A percentile compares a stretch with the other conserved stretches of the same genome.
phyloP scores from a whole-genome alignment of 1,140 invertebrate species.

The Ceratosolen fusciceps region DNA sequence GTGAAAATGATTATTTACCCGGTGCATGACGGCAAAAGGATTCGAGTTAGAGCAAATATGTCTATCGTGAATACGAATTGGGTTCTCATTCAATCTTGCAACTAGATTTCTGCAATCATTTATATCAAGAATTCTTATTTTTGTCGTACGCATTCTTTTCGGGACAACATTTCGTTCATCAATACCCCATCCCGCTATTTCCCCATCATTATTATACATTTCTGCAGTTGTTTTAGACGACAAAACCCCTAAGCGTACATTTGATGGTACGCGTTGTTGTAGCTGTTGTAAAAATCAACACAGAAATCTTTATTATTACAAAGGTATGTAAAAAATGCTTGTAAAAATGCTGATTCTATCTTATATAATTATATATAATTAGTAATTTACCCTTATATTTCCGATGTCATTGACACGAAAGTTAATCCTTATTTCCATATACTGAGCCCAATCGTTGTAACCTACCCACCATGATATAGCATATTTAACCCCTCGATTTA shows the following conservation, averaged over 20 bases:
- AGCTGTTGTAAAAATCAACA: neutral
- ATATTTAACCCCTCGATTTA: neutral
- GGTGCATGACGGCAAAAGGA: neutral
- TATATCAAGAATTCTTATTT: neutral
- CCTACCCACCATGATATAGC: neutral
- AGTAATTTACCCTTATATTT: neutral
- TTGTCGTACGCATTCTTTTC: neutral
- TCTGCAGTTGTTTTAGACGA: neutral
- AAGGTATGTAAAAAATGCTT: too few relatives aligned
- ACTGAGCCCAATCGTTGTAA: neutral
- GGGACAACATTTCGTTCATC: neutral
- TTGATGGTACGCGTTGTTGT: neutral
- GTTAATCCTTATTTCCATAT: too few relatives aligned
- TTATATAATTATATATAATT: neutral
- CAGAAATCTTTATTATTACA: too few relatives aligned
- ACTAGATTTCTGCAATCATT: neutral
- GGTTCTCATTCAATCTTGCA: neutral
- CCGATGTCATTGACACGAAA: neutral
- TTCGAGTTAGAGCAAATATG: neutral
- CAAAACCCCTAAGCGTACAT: neutral
- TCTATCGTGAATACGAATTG: neutral
- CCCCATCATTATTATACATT: neutral
- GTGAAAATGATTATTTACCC: neutral
- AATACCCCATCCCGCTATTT: neutral
- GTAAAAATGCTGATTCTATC: too few relatives aligned